These are phyloP conservation scores for Pelusios castaneus DNA, from an alignment of 2,113 vertebrate genomes.

Conservation along the genomic window DNA sequence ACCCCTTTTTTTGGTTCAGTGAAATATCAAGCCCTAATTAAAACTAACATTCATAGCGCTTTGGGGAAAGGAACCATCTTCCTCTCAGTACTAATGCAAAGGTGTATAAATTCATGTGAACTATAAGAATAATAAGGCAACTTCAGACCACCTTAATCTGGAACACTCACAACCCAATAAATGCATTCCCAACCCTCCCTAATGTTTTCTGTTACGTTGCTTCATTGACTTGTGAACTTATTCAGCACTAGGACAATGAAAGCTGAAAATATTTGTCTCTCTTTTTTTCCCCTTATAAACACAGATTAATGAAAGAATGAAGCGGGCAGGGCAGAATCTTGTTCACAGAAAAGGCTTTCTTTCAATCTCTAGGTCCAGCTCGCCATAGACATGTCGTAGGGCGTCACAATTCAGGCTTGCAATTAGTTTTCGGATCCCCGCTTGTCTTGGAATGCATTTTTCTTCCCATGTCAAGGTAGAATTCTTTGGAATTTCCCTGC, in stretches of 20 bases:
- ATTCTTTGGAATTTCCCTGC: conserved; percentile 81
- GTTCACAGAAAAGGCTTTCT: conserved; percentile 46
- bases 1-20: conserved; percentile 27
- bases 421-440: conserved; percentile 84
- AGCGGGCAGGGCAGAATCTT: background rate
- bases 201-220: background rate
- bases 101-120: conserved; percentile 38
- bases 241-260: background rate
- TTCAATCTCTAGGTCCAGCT: conserved; percentile 76
- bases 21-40: conserved; percentile 73
- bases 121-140: conserved; percentile 18
- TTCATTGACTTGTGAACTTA: background rate
- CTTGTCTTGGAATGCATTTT: conserved; percentile 74
- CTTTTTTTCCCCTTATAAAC: background rate
- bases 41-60: conserved; percentile 67
- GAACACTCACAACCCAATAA: background rate
- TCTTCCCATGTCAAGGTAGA: conserved; percentile 86
- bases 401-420: conserved; percentile 87
- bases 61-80: conserved; percentile 36
- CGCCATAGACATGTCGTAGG: conserved; percentile 89
- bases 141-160: background rate
- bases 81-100: conserved; percentile 6
- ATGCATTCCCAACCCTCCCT: background rate
- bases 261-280: conserved; percentile 1
- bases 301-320: background rate